phyloP scores from a whole-genome alignment of 2,113 vertebrate species.

The Zingel zingel region DNA sequence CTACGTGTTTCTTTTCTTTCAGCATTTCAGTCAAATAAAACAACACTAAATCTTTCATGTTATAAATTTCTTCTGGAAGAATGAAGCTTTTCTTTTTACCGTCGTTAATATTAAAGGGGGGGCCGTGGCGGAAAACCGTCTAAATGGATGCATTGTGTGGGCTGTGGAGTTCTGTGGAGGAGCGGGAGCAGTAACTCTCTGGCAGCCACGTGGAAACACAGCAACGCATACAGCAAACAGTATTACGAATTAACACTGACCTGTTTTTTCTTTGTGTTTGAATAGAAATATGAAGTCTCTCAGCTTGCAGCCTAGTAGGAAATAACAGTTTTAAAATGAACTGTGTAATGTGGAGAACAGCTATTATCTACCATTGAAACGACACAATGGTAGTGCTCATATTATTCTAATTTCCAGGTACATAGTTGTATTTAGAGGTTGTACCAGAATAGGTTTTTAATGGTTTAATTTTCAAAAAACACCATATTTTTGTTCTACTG shows the following conservation, averaged over 20 bases:
- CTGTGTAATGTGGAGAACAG: too few relatives aligned
- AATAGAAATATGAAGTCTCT: not conserved
- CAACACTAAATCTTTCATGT: slow-evolving; percentile 80
- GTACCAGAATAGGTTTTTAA: too few relatives aligned
- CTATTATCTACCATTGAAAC: too few relatives aligned
- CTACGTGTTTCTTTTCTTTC: slow-evolving; percentile 61
- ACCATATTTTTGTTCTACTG: too few relatives aligned
- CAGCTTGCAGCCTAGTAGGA: not conserved
- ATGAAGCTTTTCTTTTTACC: slow-evolving; percentile 74
- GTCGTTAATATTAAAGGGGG: slow-evolving; percentile 73
- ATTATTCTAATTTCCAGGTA: too few relatives aligned
- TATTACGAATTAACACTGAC: slow-evolving; percentile 1
- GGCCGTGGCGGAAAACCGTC: slow-evolving; percentile 37
- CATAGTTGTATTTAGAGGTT: too few relatives aligned
- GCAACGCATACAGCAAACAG: not conserved
- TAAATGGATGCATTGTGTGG: slow-evolving; percentile 51
- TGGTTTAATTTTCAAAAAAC: too few relatives aligned
- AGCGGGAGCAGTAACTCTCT: slow-evolving; percentile 3
- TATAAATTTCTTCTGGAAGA: slow-evolving; percentile 70
- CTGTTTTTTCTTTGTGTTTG: not conserved
- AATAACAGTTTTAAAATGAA: not conserved
- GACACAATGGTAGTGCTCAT: too few relatives aligned
- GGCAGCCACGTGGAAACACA: slow-evolving; percentile 18
- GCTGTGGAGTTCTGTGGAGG: slow-evolving; percentile 19
- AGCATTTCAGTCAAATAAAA: slow-evolving; percentile 75